phyloP scores from a whole-genome alignment of 2,888 invertebrate species.

The Nemapogon koenigi region DNA sequence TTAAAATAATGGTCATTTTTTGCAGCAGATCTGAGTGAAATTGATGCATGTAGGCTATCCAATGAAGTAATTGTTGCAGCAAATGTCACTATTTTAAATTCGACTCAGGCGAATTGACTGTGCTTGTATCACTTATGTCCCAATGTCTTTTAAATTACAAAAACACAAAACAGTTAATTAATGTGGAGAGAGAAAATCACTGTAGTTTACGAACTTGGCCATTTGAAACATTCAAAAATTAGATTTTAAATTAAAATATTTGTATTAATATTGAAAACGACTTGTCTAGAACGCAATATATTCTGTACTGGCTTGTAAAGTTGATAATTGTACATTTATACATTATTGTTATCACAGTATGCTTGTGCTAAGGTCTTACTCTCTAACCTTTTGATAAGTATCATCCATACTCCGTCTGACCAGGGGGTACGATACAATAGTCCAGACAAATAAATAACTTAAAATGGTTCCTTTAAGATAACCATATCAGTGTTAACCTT shows the following conservation, averaged over 20 bases:
- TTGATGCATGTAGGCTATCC: conserved; percentile 49
- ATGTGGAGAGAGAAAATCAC: conserved; percentile 50
- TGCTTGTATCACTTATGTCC: too few relatives aligned
- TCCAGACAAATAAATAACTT: conserved; percentile 3
- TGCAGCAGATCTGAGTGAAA: conserved; percentile 40
- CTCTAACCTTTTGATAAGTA: conserved; percentile 37
- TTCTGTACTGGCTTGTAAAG: conserved; percentile 27
- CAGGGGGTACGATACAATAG: conserved; percentile 40
- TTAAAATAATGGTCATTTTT: conserved; percentile 57
- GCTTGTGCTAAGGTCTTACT: conserved; percentile 39
- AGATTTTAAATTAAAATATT: not conserved
- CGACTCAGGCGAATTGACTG: too few relatives aligned
- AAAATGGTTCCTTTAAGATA: conserved; percentile 1
- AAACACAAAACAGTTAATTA: conserved; percentile 21
- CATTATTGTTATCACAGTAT: conserved; percentile 31
- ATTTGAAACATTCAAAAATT: conserved; percentile 27
- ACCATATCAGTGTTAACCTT: too few relatives aligned
- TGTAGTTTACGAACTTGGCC: conserved; percentile 48
- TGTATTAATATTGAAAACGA: not conserved
- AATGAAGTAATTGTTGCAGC: too few relatives aligned
- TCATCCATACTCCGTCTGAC: conserved; percentile 42
- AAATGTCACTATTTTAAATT: too few relatives aligned
- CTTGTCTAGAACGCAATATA: too few relatives aligned
- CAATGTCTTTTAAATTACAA: not conserved
- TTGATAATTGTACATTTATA: conserved; percentile 41